Percentiles rank a stretch among this genome's conserved stretches.
phyloP scores from a whole-genome alignment of 2,888 invertebrate genomes.

The Thyatira batis region DNA sequence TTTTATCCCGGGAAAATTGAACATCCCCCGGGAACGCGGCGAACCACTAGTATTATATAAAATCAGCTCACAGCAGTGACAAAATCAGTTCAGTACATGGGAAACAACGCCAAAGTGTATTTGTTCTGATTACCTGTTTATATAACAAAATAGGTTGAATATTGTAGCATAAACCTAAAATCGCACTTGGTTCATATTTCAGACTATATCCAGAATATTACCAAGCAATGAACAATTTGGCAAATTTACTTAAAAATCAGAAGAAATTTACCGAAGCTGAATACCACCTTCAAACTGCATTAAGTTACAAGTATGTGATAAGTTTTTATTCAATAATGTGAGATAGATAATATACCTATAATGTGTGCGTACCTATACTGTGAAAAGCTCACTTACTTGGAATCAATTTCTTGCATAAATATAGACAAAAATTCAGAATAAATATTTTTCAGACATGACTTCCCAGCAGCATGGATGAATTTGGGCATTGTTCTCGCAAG shows the following conservation, averaged over 20 bases:
- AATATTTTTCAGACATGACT: constrained; percentile 84
- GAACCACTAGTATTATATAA: too few relatives aligned
- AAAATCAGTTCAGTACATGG: too few relatives aligned
- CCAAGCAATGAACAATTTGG: constrained; percentile 97
- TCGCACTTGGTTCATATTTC: constrained; percentile 20
- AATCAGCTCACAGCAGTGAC: too few relatives aligned
- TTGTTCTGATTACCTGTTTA: too few relatives aligned
- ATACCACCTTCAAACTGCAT: constrained; percentile 86
- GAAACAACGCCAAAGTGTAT: too few relatives aligned
- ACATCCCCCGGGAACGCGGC: too few relatives aligned
- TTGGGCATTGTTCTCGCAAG: constrained; percentile 94
- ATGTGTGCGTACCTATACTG: too few relatives aligned
- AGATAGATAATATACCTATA: too few relatives aligned
- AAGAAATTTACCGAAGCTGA: constrained; percentile 88
- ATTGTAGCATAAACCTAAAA: background rate
- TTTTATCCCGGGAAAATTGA: too few relatives aligned
- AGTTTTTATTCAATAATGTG: too few relatives aligned
- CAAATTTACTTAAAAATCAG: constrained; percentile 90
- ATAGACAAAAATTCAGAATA: too few relatives aligned
- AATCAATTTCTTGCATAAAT: too few relatives aligned
- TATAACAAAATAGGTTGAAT: background rate
- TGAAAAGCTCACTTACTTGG: background rate
- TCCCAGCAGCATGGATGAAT: constrained; percentile 99
- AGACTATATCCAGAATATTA: constrained; percentile 91
- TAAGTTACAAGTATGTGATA: constrained; percentile 86